A percentile compares a stretch with the other conserved stretches of the same genome.
phyloP scores from a whole-genome alignment of 2,797 vertebrate species.

The Peromyscus aztecus region DNA sequence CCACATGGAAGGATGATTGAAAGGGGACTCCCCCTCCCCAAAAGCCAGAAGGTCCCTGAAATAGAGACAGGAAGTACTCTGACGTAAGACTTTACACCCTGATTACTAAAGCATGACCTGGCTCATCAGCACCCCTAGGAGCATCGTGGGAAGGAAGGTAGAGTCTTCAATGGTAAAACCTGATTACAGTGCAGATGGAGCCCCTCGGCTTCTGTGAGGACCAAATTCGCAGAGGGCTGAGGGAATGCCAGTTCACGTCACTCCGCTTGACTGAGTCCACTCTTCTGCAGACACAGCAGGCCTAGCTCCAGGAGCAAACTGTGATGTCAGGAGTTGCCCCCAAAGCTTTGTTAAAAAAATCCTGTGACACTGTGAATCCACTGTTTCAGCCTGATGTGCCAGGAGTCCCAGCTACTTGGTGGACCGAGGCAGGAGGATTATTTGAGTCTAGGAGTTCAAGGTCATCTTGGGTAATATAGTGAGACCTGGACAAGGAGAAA shows the following conservation, averaged over 20 bases:
- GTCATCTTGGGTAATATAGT: not conserved
- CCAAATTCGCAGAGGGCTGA: not conserved
- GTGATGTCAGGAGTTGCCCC: conserved; percentile 16
- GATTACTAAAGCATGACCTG: not conserved
- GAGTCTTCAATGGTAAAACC: not conserved
- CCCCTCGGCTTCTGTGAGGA: not conserved
- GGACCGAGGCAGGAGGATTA: not conserved
- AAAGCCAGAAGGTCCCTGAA: not conserved
- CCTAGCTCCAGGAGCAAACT: not conserved
- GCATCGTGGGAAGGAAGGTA: not conserved
- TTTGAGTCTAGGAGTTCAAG: not conserved
- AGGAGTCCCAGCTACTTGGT: not conserved
- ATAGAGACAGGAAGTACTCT: not conserved
- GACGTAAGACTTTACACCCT: not conserved
- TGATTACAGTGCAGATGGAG: not conserved
- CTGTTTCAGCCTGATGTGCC: not conserved
- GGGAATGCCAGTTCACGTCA: not conserved
- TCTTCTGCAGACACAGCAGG: not conserved
- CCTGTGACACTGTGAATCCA: not conserved
- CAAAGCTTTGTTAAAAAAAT: not conserved
- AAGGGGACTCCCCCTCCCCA: not conserved
- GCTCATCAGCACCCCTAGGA: not conserved
- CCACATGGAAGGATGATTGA: not conserved
- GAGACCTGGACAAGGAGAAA: not conserved
- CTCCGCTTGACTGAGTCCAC: not conserved